Conservation (phyloP, 2,888 invertebrate species). For the Lissonota sp. region DNA sequence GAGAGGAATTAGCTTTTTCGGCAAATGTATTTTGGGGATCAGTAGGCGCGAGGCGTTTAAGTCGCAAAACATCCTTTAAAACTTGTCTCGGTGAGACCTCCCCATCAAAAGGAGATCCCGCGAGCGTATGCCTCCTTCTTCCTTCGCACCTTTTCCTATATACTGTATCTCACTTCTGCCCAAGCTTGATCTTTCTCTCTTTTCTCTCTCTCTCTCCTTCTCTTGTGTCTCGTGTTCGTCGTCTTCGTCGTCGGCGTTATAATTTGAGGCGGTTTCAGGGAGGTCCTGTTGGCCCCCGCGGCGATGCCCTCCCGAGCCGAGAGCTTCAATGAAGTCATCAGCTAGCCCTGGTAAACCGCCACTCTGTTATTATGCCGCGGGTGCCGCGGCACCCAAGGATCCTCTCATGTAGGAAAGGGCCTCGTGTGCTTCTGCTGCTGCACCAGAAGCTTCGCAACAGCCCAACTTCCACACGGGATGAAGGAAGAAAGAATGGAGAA, state of each 20-base stretch:
- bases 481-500: neutral
- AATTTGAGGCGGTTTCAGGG: slow-evolving; percentile 84
- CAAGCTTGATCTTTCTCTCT: slow-evolving; percentile 13
- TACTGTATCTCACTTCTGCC: too few relatives aligned
- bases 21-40: neutral
- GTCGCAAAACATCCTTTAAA: slow-evolving; percentile 66
- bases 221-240: slow-evolving; percentile 53
- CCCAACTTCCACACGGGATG: slow-evolving; percentile 20
- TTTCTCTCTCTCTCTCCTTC: slow-evolving; percentile 31
- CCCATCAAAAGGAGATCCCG: slow-evolving; percentile 78
- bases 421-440: slow-evolving; percentile 47
- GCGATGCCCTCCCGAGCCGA: slow-evolving; percentile 57
- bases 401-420: slow-evolving; percentile 62
- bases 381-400: slow-evolving; percentile 82
- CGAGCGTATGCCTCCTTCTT: slow-evolving; percentile 21
- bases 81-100: slow-evolving; percentile 71
- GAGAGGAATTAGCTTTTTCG: too few relatives aligned
- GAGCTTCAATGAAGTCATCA: slow-evolving; percentile 84
- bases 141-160: too few relatives aligned
- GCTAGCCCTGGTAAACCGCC: slow-evolving; percentile 78
- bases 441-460: slow-evolving; percentile 41
- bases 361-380: slow-evolving; percentile 83
- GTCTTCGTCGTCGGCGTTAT: slow-evolving; percentile 78
- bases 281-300: slow-evolving; percentile 78
- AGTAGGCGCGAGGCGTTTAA: slow-evolving; percentile 38